Evolutionary conservation across 2,113 vertebrate genomes (phyloP).

Genomic region (Macroglossus sobrinus): DNA sequence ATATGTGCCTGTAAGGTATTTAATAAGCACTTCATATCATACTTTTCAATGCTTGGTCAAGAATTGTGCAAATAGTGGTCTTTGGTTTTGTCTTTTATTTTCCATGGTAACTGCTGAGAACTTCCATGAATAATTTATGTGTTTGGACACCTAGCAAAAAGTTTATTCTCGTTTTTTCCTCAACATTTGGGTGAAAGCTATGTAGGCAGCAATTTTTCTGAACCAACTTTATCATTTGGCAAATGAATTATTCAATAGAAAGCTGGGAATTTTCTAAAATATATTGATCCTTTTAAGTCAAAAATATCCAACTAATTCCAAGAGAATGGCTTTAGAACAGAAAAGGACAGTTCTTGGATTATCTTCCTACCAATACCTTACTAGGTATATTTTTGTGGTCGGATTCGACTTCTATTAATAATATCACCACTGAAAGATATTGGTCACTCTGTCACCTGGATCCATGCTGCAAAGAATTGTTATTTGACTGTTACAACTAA

Average conservation of each 20-base stretch:
- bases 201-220: not conserved
- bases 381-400: not conserved
- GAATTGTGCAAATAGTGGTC: slow-evolving; percentile 50
- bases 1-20: slow-evolving; percentile 56
- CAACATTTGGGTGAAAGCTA: not conserved
- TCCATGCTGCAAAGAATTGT: not conserved
- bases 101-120: slow-evolving; percentile 1
- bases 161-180: not conserved
- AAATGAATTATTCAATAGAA: not conserved
- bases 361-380: not conserved
- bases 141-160: not conserved
- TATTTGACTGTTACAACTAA: not conserved
- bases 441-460: not conserved
- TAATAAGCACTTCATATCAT: slow-evolving; percentile 56
- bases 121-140: not conserved
- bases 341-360: not conserved
- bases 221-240: not conserved
- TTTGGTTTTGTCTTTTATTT: slow-evolving; percentile 14
- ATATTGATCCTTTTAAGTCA: not conserved
- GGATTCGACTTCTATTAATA: not conserved
- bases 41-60: slow-evolving; percentile 29
- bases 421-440: not conserved
- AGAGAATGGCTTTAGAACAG: not conserved
- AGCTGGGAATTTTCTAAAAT: slow-evolving; percentile 21
- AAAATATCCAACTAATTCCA: not conserved